These are phyloP conservation scores for Pharmacophagus antenor DNA, from an alignment of 2,888 invertebrate species.

Conservation along the genomic window DNA sequence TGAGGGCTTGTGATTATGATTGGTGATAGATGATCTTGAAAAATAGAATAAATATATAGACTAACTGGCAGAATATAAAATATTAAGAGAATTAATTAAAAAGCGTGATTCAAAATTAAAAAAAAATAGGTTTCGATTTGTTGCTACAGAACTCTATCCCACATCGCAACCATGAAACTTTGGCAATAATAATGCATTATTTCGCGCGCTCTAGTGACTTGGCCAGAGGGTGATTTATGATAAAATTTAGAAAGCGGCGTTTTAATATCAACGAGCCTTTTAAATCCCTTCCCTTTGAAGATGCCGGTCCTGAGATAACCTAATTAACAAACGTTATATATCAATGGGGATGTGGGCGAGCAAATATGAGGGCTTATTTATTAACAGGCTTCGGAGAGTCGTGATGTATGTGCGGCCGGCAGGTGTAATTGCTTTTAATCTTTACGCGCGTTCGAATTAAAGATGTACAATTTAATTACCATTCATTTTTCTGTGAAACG, in stretches of 20 bases:
- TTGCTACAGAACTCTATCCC: background rate
- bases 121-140: background rate
- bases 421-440: constrained; percentile 52
- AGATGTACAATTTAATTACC: background rate
- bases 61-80: too few relatives aligned
- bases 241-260: constrained; percentile 72
- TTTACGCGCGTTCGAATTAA: background rate
- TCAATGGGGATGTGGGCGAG: constrained; percentile 60
- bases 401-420: constrained; percentile 42
- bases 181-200: constrained; percentile 56
- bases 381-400: constrained; percentile 49
- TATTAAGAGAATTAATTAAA: too few relatives aligned
- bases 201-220: constrained; percentile 70
- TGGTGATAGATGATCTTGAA: too few relatives aligned
- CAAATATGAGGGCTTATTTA: constrained; percentile 70
- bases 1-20: too few relatives aligned
- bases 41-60: too few relatives aligned
- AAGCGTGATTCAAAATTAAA: too few relatives aligned
- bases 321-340: constrained; percentile 78
- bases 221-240: constrained; percentile 77
- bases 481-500: background rate
- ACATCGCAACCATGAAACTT: constrained; percentile 1
- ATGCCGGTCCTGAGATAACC: constrained; percentile 76
- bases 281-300: constrained; percentile 65
- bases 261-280: constrained; percentile 78